Evolutionary conservation across 2,797 vertebrate genomes (phyloP), one percentile per base, ranked within the genome.

Genomic region (Chelon labrosus): DNA sequence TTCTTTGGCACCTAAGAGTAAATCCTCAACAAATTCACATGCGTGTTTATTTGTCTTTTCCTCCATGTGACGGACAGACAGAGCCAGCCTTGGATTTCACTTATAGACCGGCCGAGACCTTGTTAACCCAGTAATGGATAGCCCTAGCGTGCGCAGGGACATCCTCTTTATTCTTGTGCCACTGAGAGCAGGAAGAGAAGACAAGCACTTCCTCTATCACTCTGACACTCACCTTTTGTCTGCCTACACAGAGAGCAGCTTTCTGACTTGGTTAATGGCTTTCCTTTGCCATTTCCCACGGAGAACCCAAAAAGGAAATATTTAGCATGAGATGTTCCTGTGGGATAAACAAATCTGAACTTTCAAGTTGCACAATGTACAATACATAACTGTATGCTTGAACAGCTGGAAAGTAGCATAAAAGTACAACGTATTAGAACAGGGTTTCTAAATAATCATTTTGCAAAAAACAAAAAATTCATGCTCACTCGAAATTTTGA

Each of bases 61-160:
- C 70, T 54, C 57, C 3, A 27, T 13, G 68, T 88, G 77, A 87
- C 64, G 55, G 85, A 79, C 69, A 54, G 68, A 73, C 47, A 25
- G 62, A 54, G 82, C 68, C 80, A n/a, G 31, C 53, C 53, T 92
- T 90, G 75, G 76, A 91, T 90, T 91, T 89, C 85, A 86, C 90
- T 89, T 77, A 67, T 11, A 84, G 78, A 87, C 77, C 14, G 79
- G 75, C 71, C 9, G 60, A 88, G 77, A 77, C 81, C 73, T 85
- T 90, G 82, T 92, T 87, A 90, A 79, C 77, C 88, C 80, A 85
- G 96, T 95, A 98, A 96, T 85, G 20, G 91, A 96, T 95, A 94
- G 81, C 85, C 70, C 70, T 71, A 59, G 77, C 83, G 78, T 77
- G 81, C 56, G 63, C 31, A 25, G 74, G 90, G 74, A 89, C 87